These are phyloP conservation scores for Addax nasomaculatus DNA, from an alignment of 2,113 vertebrate genomes.

Conservation along the genomic window DNA sequence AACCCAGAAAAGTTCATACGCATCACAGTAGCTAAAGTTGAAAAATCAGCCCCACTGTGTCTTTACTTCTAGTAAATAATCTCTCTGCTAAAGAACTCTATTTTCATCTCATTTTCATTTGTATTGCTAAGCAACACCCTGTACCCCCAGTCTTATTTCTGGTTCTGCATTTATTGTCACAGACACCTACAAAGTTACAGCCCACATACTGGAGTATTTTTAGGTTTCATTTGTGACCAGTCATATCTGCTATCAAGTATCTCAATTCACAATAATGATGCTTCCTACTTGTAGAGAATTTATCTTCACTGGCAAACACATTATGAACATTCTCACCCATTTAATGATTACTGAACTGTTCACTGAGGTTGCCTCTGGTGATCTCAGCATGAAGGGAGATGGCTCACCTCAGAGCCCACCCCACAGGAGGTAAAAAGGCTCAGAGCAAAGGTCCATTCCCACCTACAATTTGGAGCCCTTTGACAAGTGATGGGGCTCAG, in stretches of 20 bases:
- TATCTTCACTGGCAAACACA: not conserved
- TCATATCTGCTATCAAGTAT: slow-evolving; percentile 16
- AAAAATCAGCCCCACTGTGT: not conserved
- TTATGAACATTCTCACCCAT: not conserved
- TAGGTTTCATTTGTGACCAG: slow-evolving; percentile 40
- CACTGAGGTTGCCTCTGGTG: not conserved
- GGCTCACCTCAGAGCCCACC: not conserved
- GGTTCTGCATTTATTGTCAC: slow-evolving; percentile 51
- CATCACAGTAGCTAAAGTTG: not conserved
- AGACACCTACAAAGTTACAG: slow-evolving; percentile 64
- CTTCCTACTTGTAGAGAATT: not conserved
- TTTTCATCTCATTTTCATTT: slow-evolving; percentile 40
- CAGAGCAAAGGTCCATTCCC: not conserved
- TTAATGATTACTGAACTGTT: not conserved
- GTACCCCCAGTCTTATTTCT: slow-evolving; percentile 52
- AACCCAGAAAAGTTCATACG: not conserved
- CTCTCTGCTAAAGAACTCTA: not conserved
- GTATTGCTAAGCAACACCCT: slow-evolving; percentile 70
- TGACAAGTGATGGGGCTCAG: not conserved
- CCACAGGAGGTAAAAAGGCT: not conserved
- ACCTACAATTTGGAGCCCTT: not conserved
- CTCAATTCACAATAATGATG: not conserved
- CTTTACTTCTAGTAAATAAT: slow-evolving; percentile 44
- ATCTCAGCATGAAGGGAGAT: too few relatives aligned
- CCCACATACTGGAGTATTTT: slow-evolving; percentile 56